Conservation (phyloP, 1,140 invertebrate species). For the Agrypnia vestita region DNA sequence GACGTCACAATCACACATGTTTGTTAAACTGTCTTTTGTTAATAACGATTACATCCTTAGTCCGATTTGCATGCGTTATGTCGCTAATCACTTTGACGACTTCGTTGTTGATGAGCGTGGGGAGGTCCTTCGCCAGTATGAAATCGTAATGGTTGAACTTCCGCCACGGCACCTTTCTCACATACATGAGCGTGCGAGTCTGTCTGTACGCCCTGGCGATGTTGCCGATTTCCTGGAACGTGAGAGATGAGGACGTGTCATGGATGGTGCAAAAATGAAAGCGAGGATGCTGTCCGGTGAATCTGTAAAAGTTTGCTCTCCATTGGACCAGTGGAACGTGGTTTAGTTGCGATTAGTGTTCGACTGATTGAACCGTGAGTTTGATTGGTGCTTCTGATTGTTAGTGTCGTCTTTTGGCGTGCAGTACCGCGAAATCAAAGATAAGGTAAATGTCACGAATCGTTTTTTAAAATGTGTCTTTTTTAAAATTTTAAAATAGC, state of each 20-base stretch:
- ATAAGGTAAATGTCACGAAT: no score
- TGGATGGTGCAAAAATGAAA: slow-evolving; percentile 21
- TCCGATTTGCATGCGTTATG: background rate
- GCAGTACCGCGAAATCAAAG: no score
- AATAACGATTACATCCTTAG: background rate
- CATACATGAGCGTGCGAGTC: slow-evolving; percentile 68
- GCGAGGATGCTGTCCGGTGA: background rate
- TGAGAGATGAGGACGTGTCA: slow-evolving; percentile 12
- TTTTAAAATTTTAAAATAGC: no score
- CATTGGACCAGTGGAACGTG: background rate
- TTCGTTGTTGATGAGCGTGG: slow-evolving; percentile 73
- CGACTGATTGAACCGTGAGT: no score
- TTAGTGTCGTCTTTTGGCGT: no score
- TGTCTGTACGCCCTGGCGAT: slow-evolving; percentile 71
- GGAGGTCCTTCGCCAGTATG: slow-evolving; percentile 76
- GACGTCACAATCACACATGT: no score
- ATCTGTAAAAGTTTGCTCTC: background rate
- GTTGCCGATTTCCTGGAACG: slow-evolving; percentile 74
- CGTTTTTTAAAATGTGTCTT: no score
- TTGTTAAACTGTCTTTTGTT: background rate
- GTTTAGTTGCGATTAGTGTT: no score
- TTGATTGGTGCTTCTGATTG: no score
- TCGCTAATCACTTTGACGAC: slow-evolving; percentile 25
- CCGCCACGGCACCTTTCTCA: slow-evolving; percentile 71
- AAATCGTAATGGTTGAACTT: slow-evolving; percentile 84